phyloP scores from a whole-genome alignment of 2,797 vertebrate genomes.

The Pelodytes ibericus region DNA sequence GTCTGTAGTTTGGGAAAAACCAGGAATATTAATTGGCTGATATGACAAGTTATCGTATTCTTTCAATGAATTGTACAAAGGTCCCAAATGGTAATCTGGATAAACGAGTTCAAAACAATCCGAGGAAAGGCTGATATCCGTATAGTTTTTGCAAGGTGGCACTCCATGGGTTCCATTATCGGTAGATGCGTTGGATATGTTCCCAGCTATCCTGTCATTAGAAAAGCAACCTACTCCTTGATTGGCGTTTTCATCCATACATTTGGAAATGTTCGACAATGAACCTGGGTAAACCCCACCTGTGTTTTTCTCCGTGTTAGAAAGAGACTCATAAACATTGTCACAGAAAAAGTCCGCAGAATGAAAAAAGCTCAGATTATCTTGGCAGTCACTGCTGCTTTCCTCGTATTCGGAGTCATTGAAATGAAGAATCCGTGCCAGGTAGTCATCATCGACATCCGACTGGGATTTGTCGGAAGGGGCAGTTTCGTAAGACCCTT shows the following conservation, averaged over 20 bases:
- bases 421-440: constrained; percentile 88
- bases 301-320: constrained; percentile 16
- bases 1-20: constrained; percentile 78
- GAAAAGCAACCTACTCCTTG: constrained; percentile 80
- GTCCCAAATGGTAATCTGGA: constrained; percentile 89
- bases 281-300: constrained; percentile 60
- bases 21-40: constrained; percentile 84
- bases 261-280: constrained; percentile 75
- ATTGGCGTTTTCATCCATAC: constrained; percentile 94
- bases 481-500: constrained; percentile 64
- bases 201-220: constrained; percentile 69
- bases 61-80: constrained; percentile 90
- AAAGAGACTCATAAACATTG: constrained; percentile 71
- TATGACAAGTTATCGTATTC: constrained; percentile 84
- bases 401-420: constrained; percentile 79
- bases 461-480: constrained; percentile 71
- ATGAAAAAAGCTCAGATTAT: constrained; percentile 81
- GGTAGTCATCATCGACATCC: constrained; percentile 81
- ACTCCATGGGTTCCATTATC: constrained; percentile 70
- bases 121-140: constrained; percentile 92
- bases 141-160: constrained; percentile 80
- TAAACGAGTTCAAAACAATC: constrained; percentile 92
- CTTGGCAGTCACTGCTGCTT: constrained; percentile 66
- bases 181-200: constrained; percentile 29
- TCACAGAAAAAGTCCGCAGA: constrained; percentile 79